A percentile compares a stretch with the other conserved stretches of the same genome.
phyloP scores from a whole-genome alignment of 2,797 vertebrate genomes.

The Microctenopoma stevenorrisi region DNA sequence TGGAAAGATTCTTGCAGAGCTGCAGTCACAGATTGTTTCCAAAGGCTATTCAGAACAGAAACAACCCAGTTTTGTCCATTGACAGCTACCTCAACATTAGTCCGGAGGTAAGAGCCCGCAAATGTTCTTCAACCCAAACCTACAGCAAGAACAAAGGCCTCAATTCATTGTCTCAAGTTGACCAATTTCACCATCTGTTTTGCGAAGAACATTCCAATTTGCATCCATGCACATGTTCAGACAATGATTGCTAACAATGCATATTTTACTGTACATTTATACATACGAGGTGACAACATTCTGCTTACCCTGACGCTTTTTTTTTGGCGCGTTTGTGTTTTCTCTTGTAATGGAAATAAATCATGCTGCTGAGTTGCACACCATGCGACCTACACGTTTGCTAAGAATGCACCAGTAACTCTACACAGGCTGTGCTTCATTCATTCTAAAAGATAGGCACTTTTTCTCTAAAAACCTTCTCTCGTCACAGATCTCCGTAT shows the following conservation, averaged over 20 bases:
- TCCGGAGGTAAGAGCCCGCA: conserved; percentile 86
- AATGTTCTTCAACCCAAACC: background rate
- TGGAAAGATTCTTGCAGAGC: conserved; percentile 95
- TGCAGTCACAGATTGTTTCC: conserved; percentile 95
- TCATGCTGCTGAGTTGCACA: background rate
- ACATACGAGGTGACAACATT: conserved; percentile 1
- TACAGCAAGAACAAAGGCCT: background rate
- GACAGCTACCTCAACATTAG: conserved; percentile 98
- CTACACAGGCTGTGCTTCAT: background rate
- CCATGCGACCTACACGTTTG: background rate
- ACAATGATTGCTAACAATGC: conserved; percentile 36
- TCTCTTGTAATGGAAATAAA: conserved; percentile 22
- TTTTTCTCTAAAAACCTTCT: background rate
- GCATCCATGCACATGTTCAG: conserved; percentile 36
- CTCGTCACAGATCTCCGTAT: conserved; percentile 88
- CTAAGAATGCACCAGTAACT: background rate
- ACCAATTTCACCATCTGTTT: conserved; percentile 37
- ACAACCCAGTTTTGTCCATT: conserved; percentile 92
- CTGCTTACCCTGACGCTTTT: conserved; percentile 20
- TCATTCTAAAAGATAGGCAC: background rate
- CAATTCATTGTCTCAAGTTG: conserved; percentile 3
- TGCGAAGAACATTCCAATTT: conserved; percentile 50
- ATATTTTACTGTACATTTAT: conserved; percentile 17
- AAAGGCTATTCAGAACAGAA: conserved; percentile 89
- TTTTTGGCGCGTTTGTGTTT: background rate